Base-by-base conservation (phyloP, 2,888 invertebrate species). In the Agelastica alni region DNA sequence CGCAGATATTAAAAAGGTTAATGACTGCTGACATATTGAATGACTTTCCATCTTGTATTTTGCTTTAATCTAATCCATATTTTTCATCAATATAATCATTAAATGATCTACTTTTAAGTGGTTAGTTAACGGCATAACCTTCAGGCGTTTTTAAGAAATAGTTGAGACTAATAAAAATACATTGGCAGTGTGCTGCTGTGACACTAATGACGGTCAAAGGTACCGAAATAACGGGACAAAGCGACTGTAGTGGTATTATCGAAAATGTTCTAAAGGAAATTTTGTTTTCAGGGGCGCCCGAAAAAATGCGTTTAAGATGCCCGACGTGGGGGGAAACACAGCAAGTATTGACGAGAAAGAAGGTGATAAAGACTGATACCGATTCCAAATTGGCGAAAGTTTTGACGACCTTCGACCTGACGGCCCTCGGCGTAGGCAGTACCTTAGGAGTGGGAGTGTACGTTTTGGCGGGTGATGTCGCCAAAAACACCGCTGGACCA, bases 371-470 rank as follows among this genome's bases (percentile, higher is more conserved):
- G 53, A 72, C 75, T n/a, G 68, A 64, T 32, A 77, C 78, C 55
- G 77, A 78, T 59, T 77, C 78, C 2, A 79, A 79, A 53, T 76
- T 90, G 26, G 85, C 87, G 6, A 81, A 91, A 62, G 91, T 91
- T 44, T 79, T 95, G 2, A 86, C 87, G 0, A 88, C 90, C 0
- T 76, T 93, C 7, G 94, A 95, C 77, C 80, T 95, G 41, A 93
- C 93, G 0, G 88, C 90, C 0, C 76, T 95, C 30, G 94, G 87
- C 0, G 85, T 91, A 16, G 91, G 91, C 30, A 88, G 89, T 58
- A 91, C 91, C 0, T 82, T 96, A 9, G 95, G 95, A 0, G 91
- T 94, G 2, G 95, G 95, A 0, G 90, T 95, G 31, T 96, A 96
- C 71, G 93, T 95, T 14, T 75, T 96, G 46, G 93, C 91, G 16